phyloP scores from a whole-genome alignment of 2,797 vertebrate genomes.

The Chelidonichthys spinosus region DNA sequence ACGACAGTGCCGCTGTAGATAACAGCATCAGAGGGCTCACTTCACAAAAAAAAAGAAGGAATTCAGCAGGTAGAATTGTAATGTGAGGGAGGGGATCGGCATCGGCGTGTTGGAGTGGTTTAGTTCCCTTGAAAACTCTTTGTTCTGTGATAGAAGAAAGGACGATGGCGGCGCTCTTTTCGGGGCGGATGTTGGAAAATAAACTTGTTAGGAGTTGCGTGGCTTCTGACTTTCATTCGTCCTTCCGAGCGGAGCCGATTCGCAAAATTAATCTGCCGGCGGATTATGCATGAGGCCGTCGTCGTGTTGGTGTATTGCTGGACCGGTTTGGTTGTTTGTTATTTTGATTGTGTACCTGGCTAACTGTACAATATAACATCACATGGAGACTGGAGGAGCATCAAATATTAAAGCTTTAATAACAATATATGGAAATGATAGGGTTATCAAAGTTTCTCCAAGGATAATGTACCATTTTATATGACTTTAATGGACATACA shows the following conservation, averaged over 20 bases:
- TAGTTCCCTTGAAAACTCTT: slow-evolving; percentile 40
- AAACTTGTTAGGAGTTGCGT: slow-evolving; percentile 39
- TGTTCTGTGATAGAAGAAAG: slow-evolving; percentile 46
- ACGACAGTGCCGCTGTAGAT: slow-evolving; percentile 41
- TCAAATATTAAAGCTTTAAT: neutral
- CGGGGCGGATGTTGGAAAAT: slow-evolving; percentile 25
- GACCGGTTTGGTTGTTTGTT: neutral
- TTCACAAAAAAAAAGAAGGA: slow-evolving; percentile 43
- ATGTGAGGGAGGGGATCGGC: slow-evolving; percentile 19
- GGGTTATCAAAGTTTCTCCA: too few species aligned
- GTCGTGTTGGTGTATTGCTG: slow-evolving; percentile 12
- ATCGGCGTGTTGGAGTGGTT: slow-evolving; percentile 6
- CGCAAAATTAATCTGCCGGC: slow-evolving; percentile 36
- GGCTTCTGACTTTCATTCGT: slow-evolving; percentile 65
- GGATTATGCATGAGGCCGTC: slow-evolving; percentile 23
- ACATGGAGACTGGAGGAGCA: neutral
- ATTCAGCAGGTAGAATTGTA: slow-evolving; percentile 32
- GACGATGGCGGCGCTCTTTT: neutral
- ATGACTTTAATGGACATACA: neutral
- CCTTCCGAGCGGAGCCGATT: slow-evolving; percentile 42
- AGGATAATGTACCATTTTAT: neutral
- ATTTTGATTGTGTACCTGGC: neutral
- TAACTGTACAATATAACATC: neutral
- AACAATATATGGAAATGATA: neutral
- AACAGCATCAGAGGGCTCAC: slow-evolving; percentile 53